Evolutionary conservation across 1,140 invertebrate species (phyloP), one percentile per base, ranked within the genome.

Genomic region (Harlomillsia oculata): DNA sequence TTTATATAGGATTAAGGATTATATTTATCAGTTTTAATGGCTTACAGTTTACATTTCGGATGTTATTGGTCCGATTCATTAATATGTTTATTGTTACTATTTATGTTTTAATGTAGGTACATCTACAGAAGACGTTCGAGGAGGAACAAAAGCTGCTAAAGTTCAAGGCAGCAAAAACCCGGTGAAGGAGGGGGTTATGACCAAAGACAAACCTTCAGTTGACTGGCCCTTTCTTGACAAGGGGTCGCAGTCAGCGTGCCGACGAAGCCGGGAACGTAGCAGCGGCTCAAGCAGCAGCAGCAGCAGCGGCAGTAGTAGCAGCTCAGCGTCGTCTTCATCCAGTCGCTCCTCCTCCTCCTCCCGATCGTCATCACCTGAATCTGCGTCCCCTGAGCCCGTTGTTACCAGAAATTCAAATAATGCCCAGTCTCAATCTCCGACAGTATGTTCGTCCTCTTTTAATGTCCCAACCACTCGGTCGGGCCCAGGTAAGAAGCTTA

Each of bases 401-500:
- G 6, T 20, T n/a, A n/a, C n/a, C n/a, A n/a, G n/a, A n/a, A 9
- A 37, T 46, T 4, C 44, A 26, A 49, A 5, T 30, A 11, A 8
- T 29, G 23, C 46, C 37, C 36, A 56, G 40, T 56, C 53, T 32
- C 45, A 48, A 48, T 30, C 45, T 25, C 21, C 40, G 14, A 36
- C 55, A 21, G 37, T 51, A 51, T 36, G 43, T 40, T 28, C 51
- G 52, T 56, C 40, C 45, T 14, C 56, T 41, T 21, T n/a, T n/a
- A n/a, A n/a, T n/a, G n/a, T n/a, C n/a, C n/a, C n/a, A n/a, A n/a
- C 45, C 28, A 32, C 45, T 32, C 26, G 18, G 30, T 23, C 53
- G 66, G 77, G 81, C 77, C 80, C 80, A 70, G 82, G 84, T 73
- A 84, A 83, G 82, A 84, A 85, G 82, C 81, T 83, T 82, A 84